Conservation (phyloP, 1,140 invertebrate genomes). For the Drosophila kepulauana region DNA sequence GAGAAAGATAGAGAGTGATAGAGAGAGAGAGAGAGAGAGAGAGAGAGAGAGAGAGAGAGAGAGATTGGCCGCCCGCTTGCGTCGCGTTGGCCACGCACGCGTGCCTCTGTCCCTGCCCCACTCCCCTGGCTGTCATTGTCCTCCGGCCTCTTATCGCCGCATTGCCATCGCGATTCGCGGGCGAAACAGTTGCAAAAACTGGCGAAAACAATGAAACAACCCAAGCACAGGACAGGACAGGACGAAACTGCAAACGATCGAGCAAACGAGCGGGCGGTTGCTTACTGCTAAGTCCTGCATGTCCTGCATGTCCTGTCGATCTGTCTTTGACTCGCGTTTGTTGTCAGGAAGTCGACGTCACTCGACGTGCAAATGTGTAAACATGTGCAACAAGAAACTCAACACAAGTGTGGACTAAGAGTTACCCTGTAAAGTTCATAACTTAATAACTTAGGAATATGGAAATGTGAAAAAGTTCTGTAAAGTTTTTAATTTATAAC, state of each 20-base stretch:
- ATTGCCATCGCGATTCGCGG: constrained; percentile 27
- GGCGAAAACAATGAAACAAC: constrained; percentile 37
- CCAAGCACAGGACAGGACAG: not conserved
- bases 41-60: not conserved
- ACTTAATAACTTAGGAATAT: too few species aligned
- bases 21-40: not conserved
- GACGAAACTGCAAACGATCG: not conserved
- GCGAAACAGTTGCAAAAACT: constrained; percentile 75
- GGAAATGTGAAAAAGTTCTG: too few species aligned
- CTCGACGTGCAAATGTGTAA: constrained; percentile 55
- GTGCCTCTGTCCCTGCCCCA: constrained; percentile 38
- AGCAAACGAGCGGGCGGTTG: too few species aligned
- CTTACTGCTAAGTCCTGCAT: not conserved
- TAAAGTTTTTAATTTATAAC: too few species aligned
- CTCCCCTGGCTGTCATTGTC: not conserved
- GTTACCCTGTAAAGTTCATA: constrained; percentile 27
- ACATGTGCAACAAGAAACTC: constrained; percentile 58
- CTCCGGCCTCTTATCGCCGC: constrained; percentile 38
- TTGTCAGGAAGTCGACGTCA: constrained; percentile 70
- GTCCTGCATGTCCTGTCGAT: constrained; percentile 59
- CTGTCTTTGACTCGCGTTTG: not conserved
- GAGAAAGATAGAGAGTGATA: not conserved
- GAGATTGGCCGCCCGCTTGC: constrained; percentile 48
- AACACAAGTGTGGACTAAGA: constrained; percentile 7
- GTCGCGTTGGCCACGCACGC: constrained; percentile 53